Evolutionary conservation across 2,113 vertebrate species (phyloP).

Genomic region (Ploceus nigricollis): DNA sequence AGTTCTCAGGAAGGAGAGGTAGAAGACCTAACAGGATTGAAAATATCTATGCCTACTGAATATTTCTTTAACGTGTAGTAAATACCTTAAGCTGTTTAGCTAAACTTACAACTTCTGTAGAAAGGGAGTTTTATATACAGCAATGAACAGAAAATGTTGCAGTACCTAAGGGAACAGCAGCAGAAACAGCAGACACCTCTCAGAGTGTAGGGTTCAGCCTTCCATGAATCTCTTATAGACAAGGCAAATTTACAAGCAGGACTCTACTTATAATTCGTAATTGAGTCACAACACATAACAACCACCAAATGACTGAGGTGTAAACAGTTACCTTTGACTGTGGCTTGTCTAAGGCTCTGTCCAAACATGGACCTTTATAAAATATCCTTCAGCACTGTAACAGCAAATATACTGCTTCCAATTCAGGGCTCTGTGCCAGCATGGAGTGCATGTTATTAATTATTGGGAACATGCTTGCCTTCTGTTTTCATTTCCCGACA

Average conservation of each 20-base stretch:
- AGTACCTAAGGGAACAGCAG: not conserved
- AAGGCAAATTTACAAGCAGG: not conserved
- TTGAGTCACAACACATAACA: not conserved
- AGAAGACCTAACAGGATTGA: not conserved
- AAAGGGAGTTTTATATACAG: not conserved
- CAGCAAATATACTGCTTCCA: not conserved
- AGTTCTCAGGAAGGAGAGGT: not conserved
- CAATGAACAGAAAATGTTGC: not conserved
- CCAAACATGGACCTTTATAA: not conserved
- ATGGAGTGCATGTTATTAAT: not conserved
- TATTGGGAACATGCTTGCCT: not conserved
- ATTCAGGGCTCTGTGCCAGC: not conserved
- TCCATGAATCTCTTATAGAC: not conserved
- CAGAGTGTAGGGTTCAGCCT: not conserved
- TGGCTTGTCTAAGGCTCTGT: not conserved
- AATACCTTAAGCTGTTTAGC: not conserved
- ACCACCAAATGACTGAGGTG: not conserved
- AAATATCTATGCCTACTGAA: not conserved
- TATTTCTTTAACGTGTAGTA: not conserved
- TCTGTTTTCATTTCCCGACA: constrained; percentile 3
- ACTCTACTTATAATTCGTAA: not conserved
- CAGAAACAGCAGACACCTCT: not conserved
- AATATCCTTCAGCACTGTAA: not conserved
- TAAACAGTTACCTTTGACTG: not conserved
- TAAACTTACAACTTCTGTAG: not conserved